A percentile compares a stretch with the other conserved stretches of the same genome.
phyloP scores from a whole-genome alignment of 1,140 invertebrate species.

The Zophobas morio region DNA sequence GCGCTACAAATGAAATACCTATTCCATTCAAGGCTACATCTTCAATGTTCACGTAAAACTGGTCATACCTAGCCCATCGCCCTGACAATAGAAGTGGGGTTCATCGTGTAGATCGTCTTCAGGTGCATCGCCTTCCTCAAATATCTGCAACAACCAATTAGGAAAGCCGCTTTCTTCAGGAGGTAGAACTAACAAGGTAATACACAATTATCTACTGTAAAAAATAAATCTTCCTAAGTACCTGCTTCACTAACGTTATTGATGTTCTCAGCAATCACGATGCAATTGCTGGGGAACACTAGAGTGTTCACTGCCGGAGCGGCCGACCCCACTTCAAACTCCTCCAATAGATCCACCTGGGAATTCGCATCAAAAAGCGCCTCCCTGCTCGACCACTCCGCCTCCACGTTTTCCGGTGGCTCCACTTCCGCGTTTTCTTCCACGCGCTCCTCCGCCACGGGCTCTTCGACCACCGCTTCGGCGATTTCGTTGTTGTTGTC shows the following conservation, averaged over 20 bases:
- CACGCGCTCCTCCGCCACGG: conserved; percentile 8
- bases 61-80: conserved; percentile 65
- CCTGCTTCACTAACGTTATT: conserved; percentile 38
- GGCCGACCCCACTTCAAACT: conserved; percentile 56
- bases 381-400: conserved; percentile 60
- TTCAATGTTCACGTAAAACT: conserved; percentile 27
- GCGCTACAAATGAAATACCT: background rate
- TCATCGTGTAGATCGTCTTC: conserved; percentile 54
- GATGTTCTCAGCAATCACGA: conserved; percentile 20
- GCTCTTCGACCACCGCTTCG: conserved; percentile 55
- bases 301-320: conserved; percentile 44
- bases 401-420: conserved; percentile 3
- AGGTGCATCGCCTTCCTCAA: conserved; percentile 57
- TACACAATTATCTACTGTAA: background rate
- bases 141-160: conserved; percentile 65
- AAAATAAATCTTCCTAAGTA: background rate
- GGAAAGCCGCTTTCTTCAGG: conserved; percentile 60
- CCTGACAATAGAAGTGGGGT: conserved; percentile 65
- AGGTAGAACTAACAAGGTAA: conserved; percentile 22
- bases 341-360: conserved; percentile 61
- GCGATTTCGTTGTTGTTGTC: conserved; percentile 59
- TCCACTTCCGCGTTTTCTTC: conserved; percentile 36
- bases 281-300: conserved; percentile 1
- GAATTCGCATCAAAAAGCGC: conserved; percentile 64
- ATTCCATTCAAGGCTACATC: conserved; percentile 3